Base-by-base conservation (phyloP, 2,113 vertebrate species). In the Daphoenositta chrysoptera region DNA sequence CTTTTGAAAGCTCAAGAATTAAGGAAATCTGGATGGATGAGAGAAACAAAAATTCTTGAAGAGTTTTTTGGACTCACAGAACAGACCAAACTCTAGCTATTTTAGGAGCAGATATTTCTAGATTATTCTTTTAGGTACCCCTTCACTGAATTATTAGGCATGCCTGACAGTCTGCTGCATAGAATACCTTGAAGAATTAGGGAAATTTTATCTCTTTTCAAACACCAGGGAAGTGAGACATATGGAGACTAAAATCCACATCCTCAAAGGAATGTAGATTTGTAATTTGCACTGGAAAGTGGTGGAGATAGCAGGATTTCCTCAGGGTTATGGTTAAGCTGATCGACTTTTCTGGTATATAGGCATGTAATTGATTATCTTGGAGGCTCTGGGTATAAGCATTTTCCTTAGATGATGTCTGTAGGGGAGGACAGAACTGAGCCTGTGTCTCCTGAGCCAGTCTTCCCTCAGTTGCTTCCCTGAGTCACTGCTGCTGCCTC, bases 271-370 rank as follows among this genome's bases (percentile, higher is more conserved):
- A 85, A 90, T 83, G 65, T 42, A 91, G 75, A 76, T 94, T 87
- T 95, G 79, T 88, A 86, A 90, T 90, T 90, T 90, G 39, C 64
- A 40, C 83, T 92, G 88, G 80, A 86, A 96, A 73, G 66, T 77
- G 76, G 73, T 90, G 68, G 68, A 93, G 94, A 92, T 90, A 90
- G 79, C 45, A 58, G 85, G 54, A 93, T 90, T 92, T 90, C 92
- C 83, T 76, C 81, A 86, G 47, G 68, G 85, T 90, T 90, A 63
- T 66, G 85, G 86, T 90, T 94, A 94, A 96, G 89, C 93, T 92
- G 95, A 92, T 92, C 90, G 94, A 86, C 88, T 97, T 90, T 95
- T 83, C 94, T 94, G 47, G 95, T 94, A 44, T 71, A 94, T 54
- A 56, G 51, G 93, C 71, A 89, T 90, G 83, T 90, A 94, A 96